Evolutionary conservation across 1,140 invertebrate genomes (phyloP).

Genomic region (Sinella curviseta): DNA sequence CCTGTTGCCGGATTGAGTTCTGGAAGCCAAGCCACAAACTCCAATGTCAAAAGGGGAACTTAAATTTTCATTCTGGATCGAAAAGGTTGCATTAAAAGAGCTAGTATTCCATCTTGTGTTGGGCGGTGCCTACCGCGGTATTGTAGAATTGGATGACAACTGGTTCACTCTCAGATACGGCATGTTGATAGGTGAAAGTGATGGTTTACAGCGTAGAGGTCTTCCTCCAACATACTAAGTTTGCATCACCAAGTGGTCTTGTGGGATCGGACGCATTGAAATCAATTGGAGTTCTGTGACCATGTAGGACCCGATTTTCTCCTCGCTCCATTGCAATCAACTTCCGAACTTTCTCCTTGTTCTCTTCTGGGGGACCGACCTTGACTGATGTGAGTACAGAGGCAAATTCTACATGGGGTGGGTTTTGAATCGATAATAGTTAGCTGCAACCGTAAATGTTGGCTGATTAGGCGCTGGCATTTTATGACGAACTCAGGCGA

Average conservation of each 20-base stretch:
- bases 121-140: background rate
- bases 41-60: background rate
- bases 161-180: background rate
- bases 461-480: too few species aligned
- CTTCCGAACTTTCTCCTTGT: background rate
- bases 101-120: background rate
- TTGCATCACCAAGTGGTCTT: background rate
- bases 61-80: background rate
- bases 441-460: too few species aligned
- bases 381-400: background rate
- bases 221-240: too few species aligned
- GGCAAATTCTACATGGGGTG: background rate
- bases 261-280: background rate
- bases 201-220: background rate
- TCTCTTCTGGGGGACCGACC: background rate
- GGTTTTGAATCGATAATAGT: background rate
- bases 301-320: background rate
- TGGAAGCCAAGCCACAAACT: conserved; percentile 5
- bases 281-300: background rate
- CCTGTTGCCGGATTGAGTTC: conserved; percentile 9
- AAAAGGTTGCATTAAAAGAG: background rate
- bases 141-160: conserved; percentile 7
- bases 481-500: too few species aligned
- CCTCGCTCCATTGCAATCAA: background rate
- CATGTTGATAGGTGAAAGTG: background rate